Conservation (phyloP, 2,113 vertebrate species). For the Carettochelys insculpta region DNA sequence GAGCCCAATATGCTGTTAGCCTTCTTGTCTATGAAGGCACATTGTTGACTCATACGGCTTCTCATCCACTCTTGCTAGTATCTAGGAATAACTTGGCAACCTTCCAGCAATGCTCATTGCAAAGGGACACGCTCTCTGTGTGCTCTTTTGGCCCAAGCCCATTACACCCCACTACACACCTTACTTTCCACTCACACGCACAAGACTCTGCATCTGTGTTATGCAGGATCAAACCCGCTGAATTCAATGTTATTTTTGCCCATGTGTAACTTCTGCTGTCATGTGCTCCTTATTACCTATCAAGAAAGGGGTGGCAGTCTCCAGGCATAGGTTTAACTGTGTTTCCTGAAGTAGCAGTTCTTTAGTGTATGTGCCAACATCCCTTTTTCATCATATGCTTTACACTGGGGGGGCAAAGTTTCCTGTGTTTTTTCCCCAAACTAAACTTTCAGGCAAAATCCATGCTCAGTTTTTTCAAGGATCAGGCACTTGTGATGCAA, state of each 20-base stretch:
- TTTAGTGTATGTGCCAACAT: not conserved
- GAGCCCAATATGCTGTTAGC: no score
- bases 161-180: no score
- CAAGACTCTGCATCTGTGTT: not conserved
- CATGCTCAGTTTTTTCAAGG: not conserved
- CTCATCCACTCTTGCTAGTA: not conserved
- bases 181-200: not conserved
- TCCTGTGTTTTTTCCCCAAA: not conserved
- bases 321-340: not conserved
- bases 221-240: not conserved
- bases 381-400: not conserved
- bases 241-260: not conserved
- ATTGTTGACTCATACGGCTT: no score
- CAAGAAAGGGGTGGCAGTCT: not conserved
- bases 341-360: not conserved
- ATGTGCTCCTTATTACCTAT: not conserved
- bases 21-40: no score
- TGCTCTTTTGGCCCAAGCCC: fast-evolving
- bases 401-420: not conserved
- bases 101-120: fast-evolving
- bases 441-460: not conserved
- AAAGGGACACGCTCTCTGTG: fast-evolving
- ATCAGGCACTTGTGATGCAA: not conserved
- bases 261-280: not conserved
- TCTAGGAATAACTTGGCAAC: not conserved